These are phyloP conservation scores for Idaea straminata DNA, from an alignment of 2,888 invertebrate genomes.

Conservation along the genomic window DNA sequence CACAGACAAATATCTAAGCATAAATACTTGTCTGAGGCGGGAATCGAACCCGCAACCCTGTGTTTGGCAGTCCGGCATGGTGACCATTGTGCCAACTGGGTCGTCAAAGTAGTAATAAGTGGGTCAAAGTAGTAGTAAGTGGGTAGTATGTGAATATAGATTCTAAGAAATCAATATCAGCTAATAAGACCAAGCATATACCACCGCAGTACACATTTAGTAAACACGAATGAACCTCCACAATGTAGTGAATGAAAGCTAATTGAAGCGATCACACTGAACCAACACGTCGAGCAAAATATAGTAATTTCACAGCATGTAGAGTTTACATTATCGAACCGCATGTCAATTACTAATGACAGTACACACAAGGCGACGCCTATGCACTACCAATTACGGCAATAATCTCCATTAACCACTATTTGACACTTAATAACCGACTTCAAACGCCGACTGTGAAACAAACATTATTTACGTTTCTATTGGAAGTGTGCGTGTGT, in stretches of 20 bases:
- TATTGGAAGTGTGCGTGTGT: not conserved
- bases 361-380: constrained; percentile 27
- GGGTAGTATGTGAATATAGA: constrained; percentile 9
- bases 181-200: no score
- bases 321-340: constrained; percentile 12
- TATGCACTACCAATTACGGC: constrained; percentile 43
- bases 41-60: no score
- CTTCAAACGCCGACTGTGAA: constrained; percentile 50
- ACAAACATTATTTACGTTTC: constrained; percentile 51
- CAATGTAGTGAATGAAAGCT: not conserved
- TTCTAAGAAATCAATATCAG: constrained; percentile 20
- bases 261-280: not conserved
- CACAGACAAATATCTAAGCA: no score
- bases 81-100: no score
- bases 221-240: not conserved
- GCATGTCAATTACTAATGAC: constrained; percentile 28
- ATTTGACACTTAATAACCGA: constrained; percentile 61
- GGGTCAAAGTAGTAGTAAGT: no score
- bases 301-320: constrained; percentile 1
- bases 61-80: no score
- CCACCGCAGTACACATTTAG: not conserved
- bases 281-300: not conserved
- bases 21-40: no score
- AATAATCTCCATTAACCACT: constrained; percentile 55
- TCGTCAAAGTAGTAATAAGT: no score